These are phyloP conservation scores for Drosophila rubida DNA, from an alignment of 2,888 invertebrate genomes.

Conservation along the genomic window DNA sequence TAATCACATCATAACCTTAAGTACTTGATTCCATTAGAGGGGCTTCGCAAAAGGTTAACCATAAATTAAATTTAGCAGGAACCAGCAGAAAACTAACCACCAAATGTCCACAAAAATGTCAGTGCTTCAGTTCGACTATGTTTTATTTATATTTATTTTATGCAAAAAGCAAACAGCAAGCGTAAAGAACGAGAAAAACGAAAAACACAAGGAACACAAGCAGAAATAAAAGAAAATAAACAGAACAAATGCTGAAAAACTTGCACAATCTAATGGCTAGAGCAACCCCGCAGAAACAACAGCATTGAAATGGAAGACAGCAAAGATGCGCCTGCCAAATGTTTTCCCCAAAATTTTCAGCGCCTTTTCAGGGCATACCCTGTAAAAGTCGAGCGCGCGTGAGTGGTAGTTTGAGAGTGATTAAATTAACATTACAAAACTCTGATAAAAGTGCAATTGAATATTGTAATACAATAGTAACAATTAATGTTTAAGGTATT, in stretches of 20 bases:
- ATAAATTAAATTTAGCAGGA: slow-evolving; percentile 71
- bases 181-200: neutral
- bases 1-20: slow-evolving; percentile 70
- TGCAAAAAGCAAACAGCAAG: slow-evolving; percentile 46
- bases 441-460: no score
- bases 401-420: neutral
- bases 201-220: slow-evolving; percentile 9
- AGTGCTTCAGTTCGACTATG: slow-evolving; percentile 30
- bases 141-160: slow-evolving; percentile 75
- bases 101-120: slow-evolving; percentile 51
- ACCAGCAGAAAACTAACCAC: slow-evolving; percentile 54
- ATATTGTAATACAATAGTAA: no score
- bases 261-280: slow-evolving; percentile 51
- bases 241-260: slow-evolving; percentile 48
- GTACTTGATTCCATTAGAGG: slow-evolving; percentile 59
- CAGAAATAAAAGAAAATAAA: slow-evolving; percentile 39
- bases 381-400: neutral
- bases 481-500: no score
- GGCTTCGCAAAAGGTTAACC: slow-evolving; percentile 59
- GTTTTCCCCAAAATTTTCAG: slow-evolving; percentile 23
- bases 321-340: slow-evolving; percentile 18
- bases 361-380: slow-evolving; percentile 33
- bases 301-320: slow-evolving; percentile 10
- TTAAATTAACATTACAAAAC: no score
- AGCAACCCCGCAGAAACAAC: slow-evolving; percentile 21